Evolutionary conservation across 1,140 invertebrate species (phyloP), one percentile per base, ranked within the genome.

Genomic region (Acromyrmex heyeri): DNA sequence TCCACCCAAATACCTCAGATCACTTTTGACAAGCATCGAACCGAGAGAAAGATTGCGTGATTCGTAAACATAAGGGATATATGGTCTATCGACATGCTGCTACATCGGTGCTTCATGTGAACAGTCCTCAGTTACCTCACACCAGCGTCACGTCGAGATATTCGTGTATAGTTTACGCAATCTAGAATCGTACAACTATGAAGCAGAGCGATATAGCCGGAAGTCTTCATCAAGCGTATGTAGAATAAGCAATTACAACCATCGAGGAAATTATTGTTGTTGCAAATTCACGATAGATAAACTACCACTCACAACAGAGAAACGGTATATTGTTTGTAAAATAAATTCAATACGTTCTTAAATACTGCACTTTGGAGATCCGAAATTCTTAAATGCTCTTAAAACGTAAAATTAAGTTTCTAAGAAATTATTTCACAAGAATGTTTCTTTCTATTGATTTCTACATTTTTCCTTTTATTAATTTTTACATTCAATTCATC

Each of bases 11-110:
- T 82, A 83, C 57, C 53, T 61, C n/a, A 59, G 64, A 67, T 78
- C 76, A 86, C 79, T 91, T 86, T 90, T 76, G 53, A 86, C 87
- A 62, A 65, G 64, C 48, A 44, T 14, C 48, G 73, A 78, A 50
- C 62, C 53, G 62, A 18, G 61, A 87, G 61, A 87, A 82, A 67
- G 75, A 87, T 91, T 61, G 91, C 90, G 90, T 92, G 91, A 90
- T 90, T 50, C 86, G 50, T 61, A 57, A 59, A 82, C 86, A 79
- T 91, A 88, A 89, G 73, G 62, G 88, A 89, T 79, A 86, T 87
- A 78, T 55, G 77, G 57, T 67, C 53, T 67, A 67, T 72, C 76
- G 62, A 70, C 34, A 24, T 65, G 81, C 79, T 79, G 65, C 85
- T 38, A 64, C 69, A 14, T 81, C 86, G 30, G 12, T 44, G 75